Percentiles rank a stretch among this genome's conserved stretches.
phyloP scores from a whole-genome alignment of 2,797 vertebrate species.

The Lateolabrax maculatus region DNA sequence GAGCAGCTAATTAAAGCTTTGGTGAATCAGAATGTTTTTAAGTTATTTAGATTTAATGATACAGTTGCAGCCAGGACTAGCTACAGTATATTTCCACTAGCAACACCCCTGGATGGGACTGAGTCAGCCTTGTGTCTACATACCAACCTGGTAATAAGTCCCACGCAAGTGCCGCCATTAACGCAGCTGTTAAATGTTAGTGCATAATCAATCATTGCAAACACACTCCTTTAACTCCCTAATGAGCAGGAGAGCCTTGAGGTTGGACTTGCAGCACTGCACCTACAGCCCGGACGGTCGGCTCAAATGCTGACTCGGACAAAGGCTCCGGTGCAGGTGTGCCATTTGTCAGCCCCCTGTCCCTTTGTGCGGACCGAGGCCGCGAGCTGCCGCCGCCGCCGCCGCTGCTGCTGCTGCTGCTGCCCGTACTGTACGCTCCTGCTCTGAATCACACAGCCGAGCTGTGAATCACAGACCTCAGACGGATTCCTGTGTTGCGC shows the following conservation, averaged over 20 bases:
- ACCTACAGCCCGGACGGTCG: slow-evolving; percentile 25
- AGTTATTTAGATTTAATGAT: slow-evolving; percentile 41
- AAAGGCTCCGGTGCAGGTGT: slow-evolving; percentile 69
- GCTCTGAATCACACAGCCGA: slow-evolving; percentile 61
- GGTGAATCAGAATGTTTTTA: slow-evolving; percentile 41
- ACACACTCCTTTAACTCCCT: slow-evolving; percentile 52
- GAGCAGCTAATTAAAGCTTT: slow-evolving; percentile 66
- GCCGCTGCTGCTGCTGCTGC: slow-evolving; percentile 17
- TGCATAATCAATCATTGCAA: slow-evolving; percentile 62
- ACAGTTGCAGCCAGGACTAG: slow-evolving; percentile 1
- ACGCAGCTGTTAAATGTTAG: slow-evolving; percentile 67
- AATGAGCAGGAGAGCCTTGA: slow-evolving; percentile 29
- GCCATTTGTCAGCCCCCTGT: slow-evolving; percentile 61
- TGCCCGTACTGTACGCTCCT: slow-evolving; percentile 19
- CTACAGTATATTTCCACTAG: not conserved
- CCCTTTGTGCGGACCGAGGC: slow-evolving; percentile 55
- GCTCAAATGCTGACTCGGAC: slow-evolving; percentile 65
- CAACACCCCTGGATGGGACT: slow-evolving; percentile 22
- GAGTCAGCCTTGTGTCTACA: slow-evolving; percentile 56
- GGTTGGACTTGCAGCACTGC: slow-evolving; percentile 41
- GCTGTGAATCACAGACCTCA: slow-evolving; percentile 72
- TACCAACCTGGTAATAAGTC: slow-evolving; percentile 56
- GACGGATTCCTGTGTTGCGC: slow-evolving; percentile 63
- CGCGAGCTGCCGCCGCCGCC: slow-evolving; percentile 41
- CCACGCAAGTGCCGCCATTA: slow-evolving; percentile 54